Conservation (phyloP, 2,888 invertebrate genomes). For the Caenorhabditis sp. region DNA sequence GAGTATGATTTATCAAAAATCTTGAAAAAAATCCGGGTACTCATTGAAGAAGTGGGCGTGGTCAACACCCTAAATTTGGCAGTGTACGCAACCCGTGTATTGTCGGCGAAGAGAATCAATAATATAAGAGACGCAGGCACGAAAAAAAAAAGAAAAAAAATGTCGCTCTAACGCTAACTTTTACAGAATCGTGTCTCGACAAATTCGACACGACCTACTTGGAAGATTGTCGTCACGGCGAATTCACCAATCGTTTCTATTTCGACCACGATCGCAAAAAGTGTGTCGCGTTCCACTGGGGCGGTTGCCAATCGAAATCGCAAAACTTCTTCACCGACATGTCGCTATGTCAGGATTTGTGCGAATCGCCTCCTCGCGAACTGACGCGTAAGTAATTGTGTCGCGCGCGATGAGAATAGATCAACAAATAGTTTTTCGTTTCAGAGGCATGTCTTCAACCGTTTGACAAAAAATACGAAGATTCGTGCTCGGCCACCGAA, state of each 20-base stretch:
- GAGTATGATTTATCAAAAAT: too few relatives aligned
- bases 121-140: too few relatives aligned
- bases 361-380: constrained; percentile 55
- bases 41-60: too few relatives aligned
- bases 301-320: constrained; percentile 60
- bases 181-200: constrained; percentile 63
- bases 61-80: too few relatives aligned
- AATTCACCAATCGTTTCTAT: constrained; percentile 62
- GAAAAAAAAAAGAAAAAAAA: too few relatives aligned
- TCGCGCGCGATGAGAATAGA: too few relatives aligned
- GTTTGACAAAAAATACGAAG: constrained; percentile 50
- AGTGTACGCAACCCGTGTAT: too few relatives aligned
- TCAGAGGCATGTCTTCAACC: constrained; percentile 59
- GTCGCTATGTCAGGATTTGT: constrained; percentile 52
- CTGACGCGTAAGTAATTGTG: constrained; percentile 43
- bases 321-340: constrained; percentile 58
- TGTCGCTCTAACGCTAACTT: too few relatives aligned
- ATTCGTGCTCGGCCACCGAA: constrained; percentile 20
- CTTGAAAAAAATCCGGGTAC: too few relatives aligned
- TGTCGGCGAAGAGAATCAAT: too few relatives aligned
- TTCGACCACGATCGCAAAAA: constrained; percentile 59
- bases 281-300: constrained; percentile 64
- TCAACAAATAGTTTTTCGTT: constrained; percentile 12
- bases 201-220: constrained; percentile 60
- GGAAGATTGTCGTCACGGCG: constrained; percentile 62